phyloP scores from a whole-genome alignment of 2,797 vertebrate genomes.

The Sebastes oblongus region DNA sequence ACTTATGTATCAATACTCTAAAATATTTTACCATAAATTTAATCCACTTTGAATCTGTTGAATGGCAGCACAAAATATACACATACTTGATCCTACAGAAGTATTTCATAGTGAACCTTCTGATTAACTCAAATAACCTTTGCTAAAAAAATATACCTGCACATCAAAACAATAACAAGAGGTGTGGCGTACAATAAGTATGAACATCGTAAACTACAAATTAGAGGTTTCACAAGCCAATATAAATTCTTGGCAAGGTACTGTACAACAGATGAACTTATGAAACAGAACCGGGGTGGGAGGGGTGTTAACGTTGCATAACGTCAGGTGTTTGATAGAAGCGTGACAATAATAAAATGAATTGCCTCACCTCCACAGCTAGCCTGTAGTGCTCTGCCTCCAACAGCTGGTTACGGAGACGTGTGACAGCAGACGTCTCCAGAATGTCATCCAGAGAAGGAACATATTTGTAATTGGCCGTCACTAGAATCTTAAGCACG shows the following conservation, averaged over 20 bases:
- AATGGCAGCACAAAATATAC: neutral
- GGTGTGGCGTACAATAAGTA: neutral
- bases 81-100: neutral
- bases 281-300: neutral
- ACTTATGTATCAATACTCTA: neutral
- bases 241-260: neutral
- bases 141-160: neutral
- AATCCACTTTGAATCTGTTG: neutral
- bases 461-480: constrained; percentile 91
- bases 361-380: constrained; percentile 91
- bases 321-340: neutral
- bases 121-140: neutral
- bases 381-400: constrained; percentile 96
- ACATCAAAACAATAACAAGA: neutral
- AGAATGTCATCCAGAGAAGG: constrained; percentile 95
- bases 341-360: neutral
- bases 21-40: neutral
- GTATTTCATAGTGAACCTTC: neutral
- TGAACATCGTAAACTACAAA: neutral
- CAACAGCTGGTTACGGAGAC: constrained; percentile 92
- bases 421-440: constrained; percentile 89
- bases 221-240: neutral
- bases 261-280: neutral
- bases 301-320: neutral
- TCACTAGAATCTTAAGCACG: constrained; percentile 93